Evolutionary conservation across 2,888 invertebrate genomes (phyloP), one percentile per base, ranked within the genome.

Genomic region (Callimorpha dominula): DNA sequence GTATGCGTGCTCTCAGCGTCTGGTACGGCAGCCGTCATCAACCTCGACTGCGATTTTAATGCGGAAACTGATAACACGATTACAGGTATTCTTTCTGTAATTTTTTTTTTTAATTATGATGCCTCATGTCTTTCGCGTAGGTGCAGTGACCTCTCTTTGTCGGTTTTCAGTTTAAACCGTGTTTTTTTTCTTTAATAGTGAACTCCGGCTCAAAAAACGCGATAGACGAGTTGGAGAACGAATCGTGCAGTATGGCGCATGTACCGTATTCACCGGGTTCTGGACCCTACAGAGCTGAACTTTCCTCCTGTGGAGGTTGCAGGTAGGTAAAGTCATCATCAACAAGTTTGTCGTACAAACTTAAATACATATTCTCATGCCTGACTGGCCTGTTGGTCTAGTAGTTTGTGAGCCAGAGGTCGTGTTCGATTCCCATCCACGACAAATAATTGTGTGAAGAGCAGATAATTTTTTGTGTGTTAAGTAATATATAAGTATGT

Each of bases 1-100:
- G 98, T 99, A 0, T 99, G 99, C 89, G 98, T 99, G 0, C 91
- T 99, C 54, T 99, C 99, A 68, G 99, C 99, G 0, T 98, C 97
- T 40, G 99, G 99, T 0, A 99, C 99, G 0, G 99, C 99, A 1
- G 99, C 99, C 0, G 97, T 98, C 31, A 98, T 95, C 78, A 94
- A 95, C 57, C 80, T 95, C 12, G 95, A 95, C 78, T 93, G 94
- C 52, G 94, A 94, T 50, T 94, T 93, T 77, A 91, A 88, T 20
- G 86, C 87, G 0, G 94, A 95, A 1, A 46, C 81, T 0, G 94
- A 94, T 12, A 71, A 85, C 0, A 69, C 85, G 4, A 68, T 79
- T 0, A 76, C 88, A 82, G 88, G 93, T 93, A 63, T 7, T 9
- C 9, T 20, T 57, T 2, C n/a, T 57, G n/a, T 17, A 15, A 15